phyloP scores from a whole-genome alignment of 2,888 invertebrate species.

The Xestoiulus laeticollis region DNA sequence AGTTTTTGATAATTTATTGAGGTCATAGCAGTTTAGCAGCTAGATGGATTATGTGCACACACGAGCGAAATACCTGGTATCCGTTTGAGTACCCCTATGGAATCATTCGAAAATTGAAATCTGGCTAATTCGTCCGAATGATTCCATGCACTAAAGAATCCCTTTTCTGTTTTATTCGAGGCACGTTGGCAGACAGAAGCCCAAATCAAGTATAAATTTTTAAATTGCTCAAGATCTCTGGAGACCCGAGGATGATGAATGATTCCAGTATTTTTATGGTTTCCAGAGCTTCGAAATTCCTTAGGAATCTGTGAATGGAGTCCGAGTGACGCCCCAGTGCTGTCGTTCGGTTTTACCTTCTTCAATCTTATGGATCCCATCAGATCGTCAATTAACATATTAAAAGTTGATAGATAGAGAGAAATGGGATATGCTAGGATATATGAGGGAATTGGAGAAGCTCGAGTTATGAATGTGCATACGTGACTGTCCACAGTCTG shows the following conservation, averaged over 20 bases:
- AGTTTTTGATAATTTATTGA: too few relatives aligned
- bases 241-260: slow-evolving; percentile 3
- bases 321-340: neutral
- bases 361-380: neutral
- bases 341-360: neutral
- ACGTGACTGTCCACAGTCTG: slow-evolving; percentile 1
- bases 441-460: neutral
- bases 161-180: neutral
- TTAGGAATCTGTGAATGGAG: neutral
- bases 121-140: neutral
- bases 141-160: neutral
- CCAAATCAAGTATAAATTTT: neutral
- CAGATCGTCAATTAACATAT: slow-evolving; percentile 30
- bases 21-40: too few relatives aligned
- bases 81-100: too few relatives aligned
- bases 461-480: neutral
- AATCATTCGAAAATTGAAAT: neutral
- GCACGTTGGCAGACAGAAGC: neutral
- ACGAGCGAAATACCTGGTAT: too few relatives aligned
- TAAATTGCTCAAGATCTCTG: neutral
- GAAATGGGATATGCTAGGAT: neutral
- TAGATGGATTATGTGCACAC: too few relatives aligned
- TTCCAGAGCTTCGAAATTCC: neutral
- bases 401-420: slow-evolving; percentile 20
- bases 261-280: neutral